A percentile compares a stretch with the other conserved stretches of the same genome.
Conservation (phyloP, 2,888 invertebrate genomes). For the Eilema sororculum region DNA sequence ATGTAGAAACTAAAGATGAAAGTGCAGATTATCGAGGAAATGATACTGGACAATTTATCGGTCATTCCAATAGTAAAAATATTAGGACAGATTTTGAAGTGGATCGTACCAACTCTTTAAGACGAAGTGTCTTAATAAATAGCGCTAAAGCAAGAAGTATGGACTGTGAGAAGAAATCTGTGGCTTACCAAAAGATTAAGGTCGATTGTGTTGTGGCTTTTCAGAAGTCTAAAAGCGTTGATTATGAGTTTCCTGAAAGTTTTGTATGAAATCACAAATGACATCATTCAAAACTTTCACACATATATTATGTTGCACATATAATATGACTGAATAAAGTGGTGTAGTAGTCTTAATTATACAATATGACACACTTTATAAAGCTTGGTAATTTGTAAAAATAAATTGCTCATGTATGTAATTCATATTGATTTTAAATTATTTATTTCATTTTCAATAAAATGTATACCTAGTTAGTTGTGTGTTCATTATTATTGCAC, state of each 20-base stretch:
- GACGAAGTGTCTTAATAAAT: slow-evolving; percentile 84
- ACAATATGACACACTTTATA: background rate
- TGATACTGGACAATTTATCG: slow-evolving; percentile 63
- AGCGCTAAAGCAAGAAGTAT: slow-evolving; percentile 79
- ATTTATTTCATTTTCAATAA: slow-evolving; percentile 2
- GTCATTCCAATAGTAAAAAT: slow-evolving; percentile 77
- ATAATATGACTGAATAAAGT: slow-evolving; percentile 13
- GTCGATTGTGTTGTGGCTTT: slow-evolving; percentile 80
- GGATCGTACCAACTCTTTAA: slow-evolving; percentile 76
- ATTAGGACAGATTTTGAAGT: slow-evolving; percentile 66
- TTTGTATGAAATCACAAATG: slow-evolving; percentile 59
- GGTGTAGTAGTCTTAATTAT: background rate
- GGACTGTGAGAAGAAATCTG: slow-evolving; percentile 72
- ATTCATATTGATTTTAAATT: background rate
- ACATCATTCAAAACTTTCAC: no score
- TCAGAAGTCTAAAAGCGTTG: slow-evolving; percentile 77
- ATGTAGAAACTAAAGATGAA: slow-evolving; percentile 59
- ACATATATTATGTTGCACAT: background rate
- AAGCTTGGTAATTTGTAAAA: background rate
- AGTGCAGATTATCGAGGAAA: slow-evolving; percentile 38
- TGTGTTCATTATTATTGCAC: background rate
- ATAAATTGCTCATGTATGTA: slow-evolving; percentile 9
- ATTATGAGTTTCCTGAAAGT: slow-evolving; percentile 80
- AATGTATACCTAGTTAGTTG: background rate
- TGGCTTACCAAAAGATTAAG: slow-evolving; percentile 75